Evolutionary conservation across 1,140 invertebrate genomes (phyloP), one percentile per base, ranked within the genome.

Genomic region (Drosophila orosa): DNA sequence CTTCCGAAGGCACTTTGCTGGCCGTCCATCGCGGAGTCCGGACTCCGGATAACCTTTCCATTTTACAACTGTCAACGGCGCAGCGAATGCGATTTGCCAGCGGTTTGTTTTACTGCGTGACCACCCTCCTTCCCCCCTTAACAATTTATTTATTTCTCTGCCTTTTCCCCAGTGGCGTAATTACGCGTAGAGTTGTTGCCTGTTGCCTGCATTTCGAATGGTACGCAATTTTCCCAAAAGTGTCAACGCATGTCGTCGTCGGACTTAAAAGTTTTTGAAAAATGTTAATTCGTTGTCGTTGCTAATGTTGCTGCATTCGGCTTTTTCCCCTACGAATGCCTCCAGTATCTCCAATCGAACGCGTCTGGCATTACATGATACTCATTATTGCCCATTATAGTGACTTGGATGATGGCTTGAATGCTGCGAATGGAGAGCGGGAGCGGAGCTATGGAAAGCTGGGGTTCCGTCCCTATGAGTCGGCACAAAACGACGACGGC

Each of bases 221-320:
- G 74, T 78, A 86, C 82, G 82, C 71, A 87, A 77, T 87, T 86
- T 84, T 86, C 59, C 74, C 39, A 82, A 86, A 87, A 83, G 71
- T 86, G 83, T 87, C 83, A 86, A 69, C 83, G 83, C 78, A 87
- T 75, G 65, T 78, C 47, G 47, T 29, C 69, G 50, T 13, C 68
- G 45, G 58, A 35, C 35, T 57, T 47, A 42, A 74, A 45, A 66
- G 55, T 71, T 72, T 69, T 62, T 44, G 33, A 75, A 81, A 86
- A 79, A 86, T 87, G 75, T 86, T 86, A 83, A 87, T 83, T 87
- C 82, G 69, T 66, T 33, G 60, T 48, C 37, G 62, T 40, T 44
- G 68, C 40, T 62, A 75, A 42, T 74, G 65, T 44, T 15, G 31
- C 19, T 76, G 72, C 73, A 76, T 40, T 76, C 17, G 57, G 8